Percentiles rank a stretch among this genome's conserved stretches.
Evolutionary conservation across 2,113 vertebrate genomes (phyloP).

Genomic region (Erythrocercus mccallii): DNA sequence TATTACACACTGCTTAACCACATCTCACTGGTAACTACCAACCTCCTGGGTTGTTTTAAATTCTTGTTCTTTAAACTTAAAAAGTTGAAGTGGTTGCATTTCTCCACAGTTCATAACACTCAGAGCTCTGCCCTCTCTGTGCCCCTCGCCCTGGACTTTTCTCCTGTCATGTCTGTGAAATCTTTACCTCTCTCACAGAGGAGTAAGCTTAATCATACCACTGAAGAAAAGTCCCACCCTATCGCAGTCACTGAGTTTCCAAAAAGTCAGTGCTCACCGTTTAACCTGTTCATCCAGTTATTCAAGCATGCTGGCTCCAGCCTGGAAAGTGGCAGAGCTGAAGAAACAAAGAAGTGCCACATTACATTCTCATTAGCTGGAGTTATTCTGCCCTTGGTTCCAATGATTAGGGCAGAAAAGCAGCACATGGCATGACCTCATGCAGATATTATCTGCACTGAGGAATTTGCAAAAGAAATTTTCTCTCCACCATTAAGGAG

Average conservation of each 20-base stretch:
- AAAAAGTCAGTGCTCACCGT: background rate
- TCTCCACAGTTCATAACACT: background rate
- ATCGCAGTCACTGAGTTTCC: background rate
- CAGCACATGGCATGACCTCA: slow-evolving; percentile 24
- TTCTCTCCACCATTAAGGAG: background rate
- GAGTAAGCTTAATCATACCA: background rate
- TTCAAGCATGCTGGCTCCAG: background rate
- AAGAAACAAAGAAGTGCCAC: slow-evolving; percentile 33
- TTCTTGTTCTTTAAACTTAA: background rate
- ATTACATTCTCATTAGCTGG: background rate
- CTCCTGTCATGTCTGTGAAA: background rate
- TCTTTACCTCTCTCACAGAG: background rate
- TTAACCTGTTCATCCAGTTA: slow-evolving; percentile 49
- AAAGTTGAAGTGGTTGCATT: background rate
- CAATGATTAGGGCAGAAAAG: slow-evolving; percentile 20
- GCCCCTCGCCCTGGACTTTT: background rate
- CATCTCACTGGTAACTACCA: background rate
- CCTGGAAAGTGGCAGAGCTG: background rate
- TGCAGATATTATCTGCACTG: slow-evolving; percentile 10
- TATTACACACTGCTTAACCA: background rate
- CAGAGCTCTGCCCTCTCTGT: background rate
- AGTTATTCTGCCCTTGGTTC: background rate
- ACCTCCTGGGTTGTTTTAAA: background rate
- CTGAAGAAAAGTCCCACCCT: background rate
- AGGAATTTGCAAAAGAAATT: slow-evolving; percentile 23